Evolutionary conservation across 2,888 invertebrate genomes (phyloP).

Genomic region (Stenurella melanura): DNA sequence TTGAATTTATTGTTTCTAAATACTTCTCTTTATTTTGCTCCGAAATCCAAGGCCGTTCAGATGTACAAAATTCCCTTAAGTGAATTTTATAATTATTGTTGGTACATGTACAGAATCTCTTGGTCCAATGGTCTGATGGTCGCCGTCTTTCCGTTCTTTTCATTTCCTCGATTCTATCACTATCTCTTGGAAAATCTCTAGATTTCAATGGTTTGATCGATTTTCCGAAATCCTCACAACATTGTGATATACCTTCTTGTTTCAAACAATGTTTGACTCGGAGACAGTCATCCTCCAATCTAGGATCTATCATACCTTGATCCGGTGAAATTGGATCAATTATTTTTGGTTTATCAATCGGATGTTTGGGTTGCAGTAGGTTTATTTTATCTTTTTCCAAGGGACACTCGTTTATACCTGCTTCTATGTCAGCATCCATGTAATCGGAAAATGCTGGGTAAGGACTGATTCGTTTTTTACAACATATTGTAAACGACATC

Average conservation of each 20-base stretch:
- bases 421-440: slow-evolving; percentile 57
- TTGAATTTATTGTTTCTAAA: not conserved
- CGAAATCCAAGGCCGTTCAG: not conserved
- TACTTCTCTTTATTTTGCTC: not conserved
- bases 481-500: not conserved
- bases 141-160: slow-evolving; percentile 53
- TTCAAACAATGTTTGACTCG: slow-evolving; percentile 55
- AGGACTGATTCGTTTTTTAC: slow-evolving; percentile 48
- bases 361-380: slow-evolving; percentile 60
- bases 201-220: slow-evolving; percentile 52
- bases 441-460: slow-evolving; percentile 60
- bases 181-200: slow-evolving; percentile 52
- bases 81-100: not conserved
- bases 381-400: slow-evolving; percentile 50
- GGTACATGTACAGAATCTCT: slow-evolving; percentile 18
- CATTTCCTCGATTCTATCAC: slow-evolving; percentile 48
- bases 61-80: slow-evolving; percentile 13
- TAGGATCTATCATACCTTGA: slow-evolving; percentile 54
- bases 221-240: slow-evolving; percentile 58
- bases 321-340: slow-evolving; percentile 56
- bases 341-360: slow-evolving; percentile 27
- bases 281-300: slow-evolving; percentile 60
- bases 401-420: slow-evolving; percentile 59
- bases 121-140: slow-evolving; percentile 31
- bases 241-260: slow-evolving; percentile 55